Conservation (phyloP, 1,140 invertebrate species). For the Nilaparvata lugens region DNA sequence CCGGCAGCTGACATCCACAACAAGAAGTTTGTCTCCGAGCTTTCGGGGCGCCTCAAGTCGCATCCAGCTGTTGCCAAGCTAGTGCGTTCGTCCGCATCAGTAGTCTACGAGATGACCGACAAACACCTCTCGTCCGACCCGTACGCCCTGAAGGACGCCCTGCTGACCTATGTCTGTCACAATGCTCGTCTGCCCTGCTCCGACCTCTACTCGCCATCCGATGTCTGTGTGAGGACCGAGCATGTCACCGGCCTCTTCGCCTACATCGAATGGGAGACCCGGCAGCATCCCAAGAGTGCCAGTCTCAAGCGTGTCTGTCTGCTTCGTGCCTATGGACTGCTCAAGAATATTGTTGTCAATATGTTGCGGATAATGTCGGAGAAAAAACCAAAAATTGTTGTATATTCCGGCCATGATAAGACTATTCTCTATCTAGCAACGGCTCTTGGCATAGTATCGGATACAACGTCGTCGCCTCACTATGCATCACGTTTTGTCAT, state of each 20-base stretch:
- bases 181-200: constrained; percentile 62
- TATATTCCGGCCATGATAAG: constrained; percentile 88
- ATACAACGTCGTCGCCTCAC: constrained; percentile 49
- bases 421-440: constrained; percentile 73
- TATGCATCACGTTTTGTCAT: constrained; percentile 80
- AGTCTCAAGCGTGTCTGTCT: constrained; percentile 55
- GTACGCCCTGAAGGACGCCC: constrained; percentile 64
- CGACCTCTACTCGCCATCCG: constrained; percentile 11
- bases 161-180: constrained; percentile 77
- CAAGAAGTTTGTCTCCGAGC: constrained; percentile 41
- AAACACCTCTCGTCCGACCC: constrained; percentile 50
- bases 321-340: constrained; percentile 64
- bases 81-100: constrained; percentile 47
- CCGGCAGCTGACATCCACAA: constrained; percentile 54
- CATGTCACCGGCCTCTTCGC: constrained; percentile 63
- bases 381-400: constrained; percentile 63
- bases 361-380: constrained; percentile 69
- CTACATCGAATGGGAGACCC: constrained; percentile 64
- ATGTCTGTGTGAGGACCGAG: constrained; percentile 48
- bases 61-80: constrained; percentile 58
- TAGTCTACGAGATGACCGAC: constrained; percentile 49
- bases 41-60: constrained; percentile 44
- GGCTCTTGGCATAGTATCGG: constrained; percentile 57
- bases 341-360: constrained; percentile 65
- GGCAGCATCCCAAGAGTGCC: constrained; percentile 51